Conservation (phyloP, 2,888 invertebrate species). For the Tenthredo mesomela region DNA sequence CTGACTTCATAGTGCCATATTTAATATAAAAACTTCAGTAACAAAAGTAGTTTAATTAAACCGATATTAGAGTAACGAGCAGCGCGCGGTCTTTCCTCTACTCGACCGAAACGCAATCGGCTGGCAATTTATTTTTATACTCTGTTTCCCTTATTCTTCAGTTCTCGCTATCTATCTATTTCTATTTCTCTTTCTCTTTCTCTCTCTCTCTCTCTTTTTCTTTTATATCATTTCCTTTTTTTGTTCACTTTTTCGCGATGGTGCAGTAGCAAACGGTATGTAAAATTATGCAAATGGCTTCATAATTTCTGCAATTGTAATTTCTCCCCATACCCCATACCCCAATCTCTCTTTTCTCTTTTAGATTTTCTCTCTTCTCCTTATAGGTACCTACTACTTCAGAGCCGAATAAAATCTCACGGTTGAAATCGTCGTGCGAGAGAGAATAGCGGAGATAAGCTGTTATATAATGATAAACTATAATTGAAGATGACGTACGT, state of each 20-base stretch:
- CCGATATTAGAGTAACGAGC: slow-evolving; percentile 29
- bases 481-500: no score
- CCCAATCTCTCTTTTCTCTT: not conserved
- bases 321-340: slow-evolving; percentile 1
- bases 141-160: not conserved
- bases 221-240: not conserved
- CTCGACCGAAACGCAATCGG: not conserved
- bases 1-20: not conserved
- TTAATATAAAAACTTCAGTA: slow-evolving; percentile 1
- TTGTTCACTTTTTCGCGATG: not conserved
- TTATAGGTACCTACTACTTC: no score
- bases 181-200: not conserved
- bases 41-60: slow-evolving; percentile 46
- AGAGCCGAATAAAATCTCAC: not conserved
- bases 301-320: slow-evolving; percentile 49
- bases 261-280: slow-evolving; percentile 35
- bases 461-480: no score
- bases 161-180: not conserved
- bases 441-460: not conserved
- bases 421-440: not conserved
- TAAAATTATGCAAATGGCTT: slow-evolving; percentile 47
- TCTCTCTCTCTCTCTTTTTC: not conserved
- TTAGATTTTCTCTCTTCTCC: not conserved
- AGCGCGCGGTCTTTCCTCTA: not conserved
- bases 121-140: not conserved